phyloP scores from a whole-genome alignment of 2,797 vertebrate species.

The Rhynchotus rufescens region DNA sequence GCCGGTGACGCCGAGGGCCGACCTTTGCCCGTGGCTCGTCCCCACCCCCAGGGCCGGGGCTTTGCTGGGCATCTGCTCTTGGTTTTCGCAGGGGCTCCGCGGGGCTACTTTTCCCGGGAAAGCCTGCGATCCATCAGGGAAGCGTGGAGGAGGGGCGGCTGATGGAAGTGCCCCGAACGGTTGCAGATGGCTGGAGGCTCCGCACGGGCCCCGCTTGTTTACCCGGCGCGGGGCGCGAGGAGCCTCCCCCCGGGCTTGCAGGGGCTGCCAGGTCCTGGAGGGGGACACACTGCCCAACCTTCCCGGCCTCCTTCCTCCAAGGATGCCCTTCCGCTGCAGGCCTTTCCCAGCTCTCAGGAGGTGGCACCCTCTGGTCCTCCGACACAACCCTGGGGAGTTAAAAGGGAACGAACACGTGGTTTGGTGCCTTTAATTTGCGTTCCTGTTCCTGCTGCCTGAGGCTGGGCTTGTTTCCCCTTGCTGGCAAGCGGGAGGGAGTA shows the following conservation, averaged over 20 bases:
- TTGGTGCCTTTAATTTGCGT: background rate
- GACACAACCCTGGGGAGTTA: background rate
- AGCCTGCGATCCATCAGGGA: background rate
- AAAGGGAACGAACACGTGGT: background rate
- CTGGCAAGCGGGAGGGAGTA: background rate
- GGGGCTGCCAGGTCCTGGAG: background rate
- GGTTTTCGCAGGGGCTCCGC: background rate
- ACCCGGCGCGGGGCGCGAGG: fast-evolving
- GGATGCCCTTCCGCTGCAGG: background rate
- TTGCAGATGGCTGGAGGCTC: conserved; percentile 32
- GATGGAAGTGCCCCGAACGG: background rate
- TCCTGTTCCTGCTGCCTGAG: background rate
- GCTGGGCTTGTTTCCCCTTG: background rate
- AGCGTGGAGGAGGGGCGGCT: background rate
- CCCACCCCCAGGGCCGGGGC: background rate
- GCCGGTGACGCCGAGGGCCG: fast-evolving
- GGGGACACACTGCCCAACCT: no score
- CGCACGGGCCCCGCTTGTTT: background rate
- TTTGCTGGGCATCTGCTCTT: background rate
- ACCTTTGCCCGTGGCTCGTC: fast-evolving
- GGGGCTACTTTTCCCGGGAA: background rate
- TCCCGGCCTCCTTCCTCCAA: background rate
- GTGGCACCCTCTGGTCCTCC: background rate
- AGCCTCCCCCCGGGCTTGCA: fast-evolving
- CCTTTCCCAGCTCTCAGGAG: background rate